Evolutionary conservation across 2,797 vertebrate species (phyloP).

Genomic region (Synaphobranchus kaupii): DNA sequence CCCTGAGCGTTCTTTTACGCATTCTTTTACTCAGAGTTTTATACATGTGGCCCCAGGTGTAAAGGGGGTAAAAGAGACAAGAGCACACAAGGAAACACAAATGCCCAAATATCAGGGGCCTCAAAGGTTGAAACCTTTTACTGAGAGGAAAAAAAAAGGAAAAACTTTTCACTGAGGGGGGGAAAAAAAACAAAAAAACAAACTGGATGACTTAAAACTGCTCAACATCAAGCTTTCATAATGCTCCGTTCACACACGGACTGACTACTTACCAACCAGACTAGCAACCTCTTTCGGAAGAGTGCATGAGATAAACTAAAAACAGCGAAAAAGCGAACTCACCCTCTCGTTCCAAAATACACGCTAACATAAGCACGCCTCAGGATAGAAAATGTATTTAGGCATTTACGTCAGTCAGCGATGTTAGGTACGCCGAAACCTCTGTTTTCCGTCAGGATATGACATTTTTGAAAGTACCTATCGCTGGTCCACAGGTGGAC

Average conservation of each 20-base stretch:
- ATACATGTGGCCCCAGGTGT: too few species aligned
- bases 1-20: too few species aligned
- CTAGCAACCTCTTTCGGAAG: background rate
- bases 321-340: background rate
- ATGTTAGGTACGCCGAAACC: background rate
- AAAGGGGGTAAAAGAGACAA: too few species aligned
- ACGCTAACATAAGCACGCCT: background rate
- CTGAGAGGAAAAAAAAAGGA: too few species aligned
- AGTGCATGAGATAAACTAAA: background rate
- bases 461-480: background rate
- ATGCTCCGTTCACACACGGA: background rate
- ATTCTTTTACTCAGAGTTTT: too few species aligned
- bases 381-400: background rate
- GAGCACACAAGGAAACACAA: too few species aligned
- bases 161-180: too few species aligned
- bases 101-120: background rate
- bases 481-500: background rate
- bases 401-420: background rate
- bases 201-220: background rate
- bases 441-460: background rate
- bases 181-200: background rate
- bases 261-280: background rate
- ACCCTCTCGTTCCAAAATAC: background rate
- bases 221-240: background rate
- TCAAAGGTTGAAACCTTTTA: too few species aligned